Percentiles rank a stretch among this genome's conserved stretches.
phyloP scores from a whole-genome alignment of 2,113 vertebrate species.

The Sinocyclocheilus anshuiensis region DNA sequence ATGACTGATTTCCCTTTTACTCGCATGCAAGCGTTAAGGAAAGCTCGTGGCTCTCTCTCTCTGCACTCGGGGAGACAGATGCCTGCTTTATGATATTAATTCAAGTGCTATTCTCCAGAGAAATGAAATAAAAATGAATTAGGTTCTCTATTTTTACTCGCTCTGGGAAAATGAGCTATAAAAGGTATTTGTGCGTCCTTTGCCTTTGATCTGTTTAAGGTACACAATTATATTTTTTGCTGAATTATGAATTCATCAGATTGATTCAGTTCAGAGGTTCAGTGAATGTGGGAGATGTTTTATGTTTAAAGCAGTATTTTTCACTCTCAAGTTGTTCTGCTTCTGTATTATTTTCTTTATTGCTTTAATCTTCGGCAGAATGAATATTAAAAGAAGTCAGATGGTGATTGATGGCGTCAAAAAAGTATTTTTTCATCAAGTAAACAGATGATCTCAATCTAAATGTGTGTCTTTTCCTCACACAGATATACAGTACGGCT shows the following conservation, averaged over 20 bases:
- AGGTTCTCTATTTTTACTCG: slow-evolving; percentile 29
- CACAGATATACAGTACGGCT: neutral
- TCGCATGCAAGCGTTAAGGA: neutral
- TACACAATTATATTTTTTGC: neutral
- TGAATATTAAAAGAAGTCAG: neutral
- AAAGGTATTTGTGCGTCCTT: neutral
- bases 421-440: neutral
- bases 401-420: neutral
- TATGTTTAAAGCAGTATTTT: neutral
- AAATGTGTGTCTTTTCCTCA: neutral
- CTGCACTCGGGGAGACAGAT: slow-evolving; percentile 5
- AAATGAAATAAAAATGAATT: slow-evolving; percentile 44
- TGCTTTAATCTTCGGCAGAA: neutral
- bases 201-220: neutral
- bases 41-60: neutral
- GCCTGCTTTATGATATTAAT: slow-evolving; percentile 23
- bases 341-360: neutral
- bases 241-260: neutral
- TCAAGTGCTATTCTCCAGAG: neutral
- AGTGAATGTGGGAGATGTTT: neutral
- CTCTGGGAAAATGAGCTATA: slow-evolving; percentile 19
- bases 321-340: neutral
- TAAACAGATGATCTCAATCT: neutral
- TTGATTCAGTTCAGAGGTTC: neutral
- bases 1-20: neutral